These are phyloP conservation scores for Clarias magur DNA, from an alignment of 2,113 vertebrate genomes.

Conservation along the genomic window DNA sequence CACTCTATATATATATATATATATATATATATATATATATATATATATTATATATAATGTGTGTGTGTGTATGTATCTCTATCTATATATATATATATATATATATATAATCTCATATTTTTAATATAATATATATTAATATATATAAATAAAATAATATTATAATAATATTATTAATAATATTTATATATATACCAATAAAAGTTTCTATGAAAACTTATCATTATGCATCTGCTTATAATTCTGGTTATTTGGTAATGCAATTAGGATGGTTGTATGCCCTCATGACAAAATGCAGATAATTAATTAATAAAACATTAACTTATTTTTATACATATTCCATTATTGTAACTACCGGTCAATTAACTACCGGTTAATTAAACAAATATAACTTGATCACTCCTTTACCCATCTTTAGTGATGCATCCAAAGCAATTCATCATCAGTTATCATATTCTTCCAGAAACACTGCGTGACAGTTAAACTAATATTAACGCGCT, in stretches of 20 bases:
- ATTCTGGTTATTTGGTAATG: neutral
- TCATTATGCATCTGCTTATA: neutral
- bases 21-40: no score
- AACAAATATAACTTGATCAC: neutral
- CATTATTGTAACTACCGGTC: neutral
- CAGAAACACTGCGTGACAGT: neutral
- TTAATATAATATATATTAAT: no score
- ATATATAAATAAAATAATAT: no score
- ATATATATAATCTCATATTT: no score
- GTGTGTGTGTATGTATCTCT: no score
- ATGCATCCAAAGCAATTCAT: neutral
- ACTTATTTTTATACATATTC: neutral
- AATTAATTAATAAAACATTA: neutral
- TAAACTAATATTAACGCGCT: no score
- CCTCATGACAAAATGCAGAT: neutral
- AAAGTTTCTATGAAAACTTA: neutral
- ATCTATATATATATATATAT: no score
- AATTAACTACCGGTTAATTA: no score
- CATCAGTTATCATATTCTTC: neutral
- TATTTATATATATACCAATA: no score
- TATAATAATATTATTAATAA: no score
- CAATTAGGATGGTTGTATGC: neutral
- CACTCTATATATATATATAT: no score
- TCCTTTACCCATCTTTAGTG: neutral
- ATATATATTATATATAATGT: no score